Conservation (phyloP, 2,797 vertebrate species). For the Centroberyx gerrardi region DNA sequence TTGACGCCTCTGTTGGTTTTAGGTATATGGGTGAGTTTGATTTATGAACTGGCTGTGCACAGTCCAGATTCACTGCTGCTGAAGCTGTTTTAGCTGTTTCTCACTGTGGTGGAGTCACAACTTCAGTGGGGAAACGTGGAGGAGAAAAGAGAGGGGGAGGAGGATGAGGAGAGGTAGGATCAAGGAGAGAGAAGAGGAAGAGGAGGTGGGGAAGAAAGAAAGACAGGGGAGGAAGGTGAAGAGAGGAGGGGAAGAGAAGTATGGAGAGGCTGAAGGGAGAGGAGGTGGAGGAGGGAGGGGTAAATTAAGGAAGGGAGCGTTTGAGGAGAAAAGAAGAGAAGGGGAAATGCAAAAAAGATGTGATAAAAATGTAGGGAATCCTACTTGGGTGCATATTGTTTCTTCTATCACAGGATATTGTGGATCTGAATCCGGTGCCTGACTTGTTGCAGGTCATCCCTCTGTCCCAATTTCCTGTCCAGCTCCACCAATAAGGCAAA, state of each 20-base stretch:
- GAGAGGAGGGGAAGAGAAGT: not conserved
- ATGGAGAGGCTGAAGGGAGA: no score
- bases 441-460: no score
- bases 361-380: not conserved
- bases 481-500: no score
- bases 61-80: slow-evolving; percentile 13
- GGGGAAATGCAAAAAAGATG: not conserved
- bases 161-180: not conserved
- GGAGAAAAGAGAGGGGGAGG: not conserved
- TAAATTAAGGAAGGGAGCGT: not conserved
- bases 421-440: no score
- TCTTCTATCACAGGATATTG: no score
- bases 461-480: no score
- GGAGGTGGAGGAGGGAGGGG: no score
- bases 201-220: slow-evolving; percentile 12
- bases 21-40: slow-evolving; percentile 29
- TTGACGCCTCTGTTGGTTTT: slow-evolving; percentile 44
- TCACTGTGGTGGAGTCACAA: slow-evolving; percentile 2
- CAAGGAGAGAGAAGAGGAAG: not conserved
- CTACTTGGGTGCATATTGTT: no score
- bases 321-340: no score
- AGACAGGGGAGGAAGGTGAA: no score
- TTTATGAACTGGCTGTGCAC: slow-evolving; percentile 47
- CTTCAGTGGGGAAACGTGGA: not conserved
- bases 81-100: not conserved